Conservation (phyloP, 2,797 vertebrate species). For the Notoglanidium macrostoma region DNA sequence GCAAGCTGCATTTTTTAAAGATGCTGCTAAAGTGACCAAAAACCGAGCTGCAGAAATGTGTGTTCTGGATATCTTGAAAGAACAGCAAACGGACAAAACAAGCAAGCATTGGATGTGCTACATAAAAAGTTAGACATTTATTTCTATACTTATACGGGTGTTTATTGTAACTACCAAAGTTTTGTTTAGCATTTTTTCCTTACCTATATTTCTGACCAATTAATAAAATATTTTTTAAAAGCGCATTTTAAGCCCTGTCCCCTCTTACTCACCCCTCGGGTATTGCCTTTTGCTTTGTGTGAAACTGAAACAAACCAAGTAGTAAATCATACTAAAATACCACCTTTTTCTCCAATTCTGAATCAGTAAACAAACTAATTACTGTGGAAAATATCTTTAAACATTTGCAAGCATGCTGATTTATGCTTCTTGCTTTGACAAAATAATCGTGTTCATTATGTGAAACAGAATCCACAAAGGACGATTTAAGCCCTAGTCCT, state of each 20-base stretch:
- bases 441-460: neutral
- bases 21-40: neutral
- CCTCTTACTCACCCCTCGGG: neutral
- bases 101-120: neutral
- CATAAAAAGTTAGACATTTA: neutral
- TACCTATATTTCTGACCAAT: neutral
- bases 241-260: neutral
- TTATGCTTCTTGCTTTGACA: slow-evolving; percentile 1
- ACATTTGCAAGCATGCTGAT: neutral
- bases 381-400: neutral
- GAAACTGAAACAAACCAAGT: neutral
- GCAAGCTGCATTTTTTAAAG: neutral
- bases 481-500: neutral
- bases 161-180: neutral
- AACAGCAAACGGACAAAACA: neutral
- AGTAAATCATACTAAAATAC: neutral
- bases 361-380: slow-evolving; percentile 7
- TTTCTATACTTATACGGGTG: neutral
- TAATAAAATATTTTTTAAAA: neutral
- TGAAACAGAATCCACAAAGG: neutral
- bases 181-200: neutral
- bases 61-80: neutral
- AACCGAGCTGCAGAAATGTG: neutral
- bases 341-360: neutral
- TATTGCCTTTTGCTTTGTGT: neutral